Conservation (phyloP, 2,797 vertebrate genomes). For the Xenentodon cancila region DNA sequence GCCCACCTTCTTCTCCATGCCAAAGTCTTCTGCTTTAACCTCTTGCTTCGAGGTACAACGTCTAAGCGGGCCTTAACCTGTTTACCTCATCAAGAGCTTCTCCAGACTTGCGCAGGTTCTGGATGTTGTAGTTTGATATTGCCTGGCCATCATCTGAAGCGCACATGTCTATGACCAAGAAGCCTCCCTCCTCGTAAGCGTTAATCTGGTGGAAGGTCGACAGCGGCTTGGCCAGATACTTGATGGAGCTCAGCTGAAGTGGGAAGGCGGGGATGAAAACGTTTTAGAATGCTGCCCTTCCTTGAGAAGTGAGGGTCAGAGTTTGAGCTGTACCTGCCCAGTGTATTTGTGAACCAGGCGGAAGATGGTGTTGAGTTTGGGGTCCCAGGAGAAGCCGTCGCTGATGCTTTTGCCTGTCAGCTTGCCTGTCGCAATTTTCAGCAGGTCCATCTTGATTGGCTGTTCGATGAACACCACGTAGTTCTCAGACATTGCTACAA, state of each 20-base stretch:
- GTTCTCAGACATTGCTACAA: slow-evolving; percentile 90
- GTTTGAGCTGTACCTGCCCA: slow-evolving; percentile 78
- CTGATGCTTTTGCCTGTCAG: slow-evolving; percentile 80
- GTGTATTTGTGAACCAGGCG: slow-evolving; percentile 88
- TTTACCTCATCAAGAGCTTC: slow-evolving; percentile 79
- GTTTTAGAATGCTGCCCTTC: too few relatives aligned
- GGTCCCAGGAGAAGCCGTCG: slow-evolving; percentile 86
- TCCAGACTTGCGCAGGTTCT: slow-evolving; percentile 88
- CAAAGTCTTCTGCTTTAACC: too few relatives aligned
- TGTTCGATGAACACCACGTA: slow-evolving; percentile 94
- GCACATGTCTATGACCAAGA: slow-evolving; percentile 89
- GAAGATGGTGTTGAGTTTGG: slow-evolving; percentile 84
- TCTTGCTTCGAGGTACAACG: not conserved
- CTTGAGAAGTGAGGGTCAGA: not conserved
- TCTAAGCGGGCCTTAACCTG: not conserved
- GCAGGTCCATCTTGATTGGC: slow-evolving; percentile 87
- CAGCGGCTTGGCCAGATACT: slow-evolving; percentile 81
- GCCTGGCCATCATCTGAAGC: slow-evolving; percentile 84
- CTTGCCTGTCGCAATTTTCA: slow-evolving; percentile 84
- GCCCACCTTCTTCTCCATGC: too few relatives aligned
- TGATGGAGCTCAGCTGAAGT: slow-evolving; percentile 78
- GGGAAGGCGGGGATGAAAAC: slow-evolving; percentile 2
- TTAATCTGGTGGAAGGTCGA: slow-evolving; percentile 91
- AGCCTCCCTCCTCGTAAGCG: slow-evolving; percentile 88
- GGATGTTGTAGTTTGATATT: slow-evolving; percentile 81